A percentile compares a stretch with the other conserved stretches of the same genome.
These are phyloP conservation scores for Fabriciana adippe DNA, from an alignment of 2,888 invertebrate species.

Conservation along the genomic window DNA sequence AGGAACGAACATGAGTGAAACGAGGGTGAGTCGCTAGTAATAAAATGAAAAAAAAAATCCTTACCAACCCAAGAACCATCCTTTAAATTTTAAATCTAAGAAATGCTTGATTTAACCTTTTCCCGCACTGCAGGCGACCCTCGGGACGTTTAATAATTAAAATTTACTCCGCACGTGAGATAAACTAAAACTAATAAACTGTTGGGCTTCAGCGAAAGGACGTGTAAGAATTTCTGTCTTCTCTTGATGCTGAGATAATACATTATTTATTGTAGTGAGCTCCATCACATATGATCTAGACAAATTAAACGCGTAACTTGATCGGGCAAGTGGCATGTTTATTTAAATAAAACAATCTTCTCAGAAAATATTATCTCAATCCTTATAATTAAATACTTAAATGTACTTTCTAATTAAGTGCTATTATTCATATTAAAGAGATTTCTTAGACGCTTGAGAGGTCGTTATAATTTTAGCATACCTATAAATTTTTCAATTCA, in stretches of 20 bases:
- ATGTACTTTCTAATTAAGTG: no score
- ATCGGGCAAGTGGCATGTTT: conserved; percentile 56
- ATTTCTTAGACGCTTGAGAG: no score
- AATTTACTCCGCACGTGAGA: conserved; percentile 44
- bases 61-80: background rate
- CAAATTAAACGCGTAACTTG: conserved; percentile 79
- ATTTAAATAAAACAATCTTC: conserved; percentile 46
- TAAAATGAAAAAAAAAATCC: background rate
- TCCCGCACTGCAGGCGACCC: conserved; percentile 28
- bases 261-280: conserved; percentile 72
- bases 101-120: conserved; percentile 12
- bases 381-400: background rate
- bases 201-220: conserved; percentile 66
- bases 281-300: conserved; percentile 75
- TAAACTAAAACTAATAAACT: conserved; percentile 57
- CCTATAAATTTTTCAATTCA: no score
- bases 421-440: no score
- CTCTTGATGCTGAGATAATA: conserved; percentile 73
- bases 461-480: no score
- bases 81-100: conserved; percentile 9
- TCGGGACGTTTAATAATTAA: conserved; percentile 43
- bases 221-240: conserved; percentile 78
- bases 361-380: conserved; percentile 42
- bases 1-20: no score
- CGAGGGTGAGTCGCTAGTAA: background rate